Base-by-base conservation (phyloP, 2,888 invertebrate species). In the Kryphioiulus occultus region DNA sequence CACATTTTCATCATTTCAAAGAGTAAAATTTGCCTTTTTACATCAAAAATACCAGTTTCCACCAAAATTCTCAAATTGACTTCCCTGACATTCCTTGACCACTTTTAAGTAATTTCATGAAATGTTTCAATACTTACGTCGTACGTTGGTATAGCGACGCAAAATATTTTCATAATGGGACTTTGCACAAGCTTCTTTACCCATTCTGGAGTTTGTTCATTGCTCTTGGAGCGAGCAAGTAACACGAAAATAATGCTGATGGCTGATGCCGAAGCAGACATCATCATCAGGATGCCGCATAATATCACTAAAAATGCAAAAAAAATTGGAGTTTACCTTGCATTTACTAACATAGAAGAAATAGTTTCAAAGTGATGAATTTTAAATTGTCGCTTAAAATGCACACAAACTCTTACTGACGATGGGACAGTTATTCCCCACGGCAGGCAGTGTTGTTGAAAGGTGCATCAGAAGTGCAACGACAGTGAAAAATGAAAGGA, bases 391-490 rank as follows among this genome's bases (percentile, higher is more conserved):
- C 10, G 19, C 9, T 2, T 0, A 22, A 35, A 35, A 35, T 35
- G 2, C n/a, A n/a, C n/a, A n/a, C n/a, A n/a, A 44, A 44, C 44
- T 35, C 85, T 85, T 30, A 39, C 35, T 59, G 44, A 53, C 47
- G 17, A 83, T 78, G 39, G 59, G 82, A 59, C 44, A 59, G 68
- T 44, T 42, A 35, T 47, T 88, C 89, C 90, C 88, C 89, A 90
- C 47, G 89, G 17, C 89, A 89, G 17, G 90, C 89, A 4, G 89
- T 89, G 87, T 90, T 88, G 88, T 89, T 88, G 87, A 89, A 89
- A 86, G 87, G 86, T 86, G 87, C 32, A 47, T 22, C 0, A 86
- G 44, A n/a, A 53, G 4, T 1, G n/a, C 19, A n/a, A 47, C 19
- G n/a, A 26, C 22, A 17, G 32, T 32, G 1, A 53, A 9, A 32